Base-by-base conservation (phyloP, 2,888 invertebrate species). In the Eupithecia insigniata region DNA sequence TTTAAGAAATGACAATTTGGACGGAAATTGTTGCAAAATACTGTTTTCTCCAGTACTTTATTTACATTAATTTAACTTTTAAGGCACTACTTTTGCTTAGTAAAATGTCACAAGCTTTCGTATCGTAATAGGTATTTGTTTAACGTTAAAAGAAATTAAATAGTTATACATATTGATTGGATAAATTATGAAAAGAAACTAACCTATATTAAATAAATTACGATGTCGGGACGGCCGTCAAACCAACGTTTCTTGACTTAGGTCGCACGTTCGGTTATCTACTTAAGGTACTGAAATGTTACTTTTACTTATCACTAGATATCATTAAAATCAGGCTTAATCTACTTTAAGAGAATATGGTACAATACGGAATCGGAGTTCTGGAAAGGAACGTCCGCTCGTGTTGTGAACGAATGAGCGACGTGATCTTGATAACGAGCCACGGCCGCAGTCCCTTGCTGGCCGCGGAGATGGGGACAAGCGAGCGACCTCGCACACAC, bases 161-260 rank as follows among this genome's bases (percentile, higher is more conserved):
- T 91, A 92, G 85, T 84, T 90, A 89, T 90, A 89, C 77, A 79
- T 79, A 87, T 88, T 90, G 87, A 85, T 89, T 86, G 88, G 64
- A 93, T 93, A 93, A 93, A 91, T 93, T 90, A 92, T 91, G 89
- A 89, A 92, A 89, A 90, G 86, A 87, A 89, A 87, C 88, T 92
- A 91, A 76, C 69, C 92, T 93, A 93, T 87, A 86, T 90, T 90
- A 87, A 94, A 94, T 93, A 93, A 94, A 93, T 93, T 93, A 94
- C 93, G 93, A 92, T 92, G 90, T 92, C 90, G 94, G 94, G 93
- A 93, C 93, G 92, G 93, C 93, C 93, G 93, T 92, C 90, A 90
- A 91, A 92, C 88, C 91, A 93, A 92, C 92, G 92, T 90, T 89
- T 89, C 90, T 90, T 93, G 94, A 94, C 93, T 93, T 92, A 93